phyloP scores from a whole-genome alignment of 2,797 vertebrate species.

The Tangara arthus region DNA sequence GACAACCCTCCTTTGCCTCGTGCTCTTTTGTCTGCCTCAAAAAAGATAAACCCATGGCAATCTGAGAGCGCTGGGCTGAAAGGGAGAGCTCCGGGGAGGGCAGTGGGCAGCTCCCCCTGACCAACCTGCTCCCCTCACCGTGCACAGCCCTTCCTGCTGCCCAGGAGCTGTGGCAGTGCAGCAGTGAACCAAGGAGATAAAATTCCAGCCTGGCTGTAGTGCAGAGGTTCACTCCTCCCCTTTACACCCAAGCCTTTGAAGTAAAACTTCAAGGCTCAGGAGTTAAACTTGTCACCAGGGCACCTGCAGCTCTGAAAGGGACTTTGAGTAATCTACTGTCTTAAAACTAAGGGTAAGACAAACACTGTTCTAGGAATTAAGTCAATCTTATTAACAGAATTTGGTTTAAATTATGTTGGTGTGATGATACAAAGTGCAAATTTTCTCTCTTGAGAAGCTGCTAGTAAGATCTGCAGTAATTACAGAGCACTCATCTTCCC shows the following conservation, averaged over 20 bases:
- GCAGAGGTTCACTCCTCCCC: neutral
- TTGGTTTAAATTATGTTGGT: neutral
- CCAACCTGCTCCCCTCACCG: neutral
- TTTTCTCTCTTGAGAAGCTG: neutral
- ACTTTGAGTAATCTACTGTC: neutral
- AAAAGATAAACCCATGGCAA: neutral
- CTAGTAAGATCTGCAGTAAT: neutral
- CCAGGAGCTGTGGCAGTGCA: neutral
- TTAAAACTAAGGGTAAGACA: neutral
- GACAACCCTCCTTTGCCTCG: neutral
- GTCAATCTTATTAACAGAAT: neutral
- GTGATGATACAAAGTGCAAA: neutral
- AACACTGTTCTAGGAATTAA: neutral
- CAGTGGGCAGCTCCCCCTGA: neutral
- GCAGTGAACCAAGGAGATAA: rapidly evolving
- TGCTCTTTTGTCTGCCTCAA: constrained; percentile 18
- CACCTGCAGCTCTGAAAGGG: neutral
- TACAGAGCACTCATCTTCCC: neutral
- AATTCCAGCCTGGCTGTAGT: rapidly evolving
- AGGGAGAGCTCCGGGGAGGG: neutral
- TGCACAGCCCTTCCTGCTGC: rapidly evolving
- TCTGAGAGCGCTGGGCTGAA: neutral
- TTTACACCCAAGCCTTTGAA: neutral
- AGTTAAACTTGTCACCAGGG: neutral
- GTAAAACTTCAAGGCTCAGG: neutral